Evolutionary conservation across 2,113 vertebrate species (phyloP).

Genomic region (Arizona elegans): DNA sequence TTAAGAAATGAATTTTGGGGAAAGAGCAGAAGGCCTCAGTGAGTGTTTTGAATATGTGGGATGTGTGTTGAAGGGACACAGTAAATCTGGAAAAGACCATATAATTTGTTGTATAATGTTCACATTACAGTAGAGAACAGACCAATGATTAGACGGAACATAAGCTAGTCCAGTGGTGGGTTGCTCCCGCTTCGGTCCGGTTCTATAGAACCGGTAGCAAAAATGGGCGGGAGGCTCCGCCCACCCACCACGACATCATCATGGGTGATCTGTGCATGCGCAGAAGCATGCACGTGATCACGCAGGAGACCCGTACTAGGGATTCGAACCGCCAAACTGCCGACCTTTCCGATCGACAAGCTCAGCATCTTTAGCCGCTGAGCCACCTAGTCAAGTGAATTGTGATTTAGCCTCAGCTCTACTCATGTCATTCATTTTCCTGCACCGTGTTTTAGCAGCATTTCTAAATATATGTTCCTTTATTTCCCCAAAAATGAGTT

Average conservation of each 20-base stretch:
- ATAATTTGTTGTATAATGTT: neutral
- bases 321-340: too few relatives aligned
- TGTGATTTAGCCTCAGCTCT: neutral
- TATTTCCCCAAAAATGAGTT: neutral
- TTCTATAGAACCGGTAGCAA: too few relatives aligned
- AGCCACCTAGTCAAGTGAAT: neutral
- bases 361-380: too few relatives aligned
- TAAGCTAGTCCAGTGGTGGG: neutral
- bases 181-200: too few relatives aligned
- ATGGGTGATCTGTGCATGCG: too few relatives aligned
- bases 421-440: neutral
- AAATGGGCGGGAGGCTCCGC: too few relatives aligned
- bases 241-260: too few relatives aligned
- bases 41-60: neutral
- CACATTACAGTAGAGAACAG: neutral
- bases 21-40: neutral
- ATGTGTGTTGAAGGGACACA: neutral
- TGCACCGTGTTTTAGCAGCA: neutral
- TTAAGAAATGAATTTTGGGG: neutral
- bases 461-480: constrained; percentile 22
- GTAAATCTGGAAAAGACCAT: neutral
- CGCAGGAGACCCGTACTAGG: too few relatives aligned
- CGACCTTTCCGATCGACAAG: too few relatives aligned
- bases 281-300: too few relatives aligned
- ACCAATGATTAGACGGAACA: neutral